Percentiles rank a stretch among this genome's conserved stretches.
phyloP scores from a whole-genome alignment of 1,140 invertebrate genomes.

The Monochamus saltuarius region DNA sequence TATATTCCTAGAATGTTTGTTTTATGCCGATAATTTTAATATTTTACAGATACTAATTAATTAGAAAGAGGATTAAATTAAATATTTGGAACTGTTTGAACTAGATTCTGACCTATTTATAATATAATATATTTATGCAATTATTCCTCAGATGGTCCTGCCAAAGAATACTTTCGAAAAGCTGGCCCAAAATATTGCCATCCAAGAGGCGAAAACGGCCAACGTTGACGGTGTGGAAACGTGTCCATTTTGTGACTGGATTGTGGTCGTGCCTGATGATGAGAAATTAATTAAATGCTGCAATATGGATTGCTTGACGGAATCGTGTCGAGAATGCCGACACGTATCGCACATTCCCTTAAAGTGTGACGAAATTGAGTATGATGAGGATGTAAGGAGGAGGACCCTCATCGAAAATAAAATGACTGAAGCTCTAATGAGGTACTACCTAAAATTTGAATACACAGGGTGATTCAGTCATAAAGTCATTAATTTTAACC shows the following conservation, averaged over 20 bases:
- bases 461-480: too few species aligned
- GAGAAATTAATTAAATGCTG: conserved; percentile 66
- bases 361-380: conserved; percentile 64
- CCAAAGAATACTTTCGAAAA: conserved; percentile 56
- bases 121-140: too few species aligned
- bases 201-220: conserved; percentile 62
- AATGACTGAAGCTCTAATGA: conserved; percentile 66
- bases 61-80: too few species aligned
- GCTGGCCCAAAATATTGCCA: conserved; percentile 57
- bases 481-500: too few species aligned
- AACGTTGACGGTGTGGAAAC: conserved; percentile 61
- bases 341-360: conserved; percentile 66
- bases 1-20: too few species aligned
- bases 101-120: too few species aligned
- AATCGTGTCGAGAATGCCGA: conserved; percentile 61
- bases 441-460: conserved; percentile 40
- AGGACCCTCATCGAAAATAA: conserved; percentile 64
- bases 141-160: conserved; percentile 28
- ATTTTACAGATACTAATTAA: too few species aligned
- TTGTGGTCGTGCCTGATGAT: conserved; percentile 57
- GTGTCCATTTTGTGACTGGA: conserved; percentile 68
- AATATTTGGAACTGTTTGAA: too few species aligned
- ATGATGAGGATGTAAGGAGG: conserved; percentile 58
- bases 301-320: conserved; percentile 66
- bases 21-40: too few species aligned